Base-by-base conservation (phyloP, 1,140 invertebrate species). In the Heterodera schachtii region DNA sequence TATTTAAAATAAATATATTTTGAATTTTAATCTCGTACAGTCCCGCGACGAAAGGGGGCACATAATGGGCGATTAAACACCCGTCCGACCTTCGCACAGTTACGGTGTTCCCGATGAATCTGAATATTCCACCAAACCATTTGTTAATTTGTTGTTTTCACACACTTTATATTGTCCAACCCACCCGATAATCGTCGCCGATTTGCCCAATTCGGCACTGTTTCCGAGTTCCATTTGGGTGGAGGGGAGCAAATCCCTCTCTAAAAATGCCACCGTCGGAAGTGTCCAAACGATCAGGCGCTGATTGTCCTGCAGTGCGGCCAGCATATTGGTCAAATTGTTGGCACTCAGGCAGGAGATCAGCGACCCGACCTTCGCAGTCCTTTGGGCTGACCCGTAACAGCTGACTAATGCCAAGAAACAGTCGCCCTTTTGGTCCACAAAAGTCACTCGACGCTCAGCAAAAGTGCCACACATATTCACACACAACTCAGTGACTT, bases 291-390 rank as follows among this genome's bases (percentile, higher is more conserved):
- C 93, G 41, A 93, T 93, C 41, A 96, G 91, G 84, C 93, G 93
- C 0, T 93, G 92, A 73, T 78, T 78, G 85, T 96, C 95, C 83
- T 95, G 92, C 80, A 96, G 93, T 2, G 94, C 94, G 44, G 94
- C 94, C 81, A 97, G 90, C 87, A 96, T 94, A 90, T 95, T 95
- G 3, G 93, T 93, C 79, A 93, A 93, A 76, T 93, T 93, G 86
- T 95, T 95, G 95, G 95, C 96, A 82, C 91, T 91, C 69, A 96
- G 92, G 19, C 93, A 93, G 52, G 94, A 93, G 3, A 95, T 93
- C 92, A 95, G 95, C 41, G 92, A 92, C 82, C 94, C 94, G 89
- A 95, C 94, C 73, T 93, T 92, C 83, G 93, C 93, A 88, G 92
- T 91, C 82, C 90, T 85, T 44, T 83, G 44, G 60, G 89, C 85